phyloP scores from a whole-genome alignment of 2,797 vertebrate genomes.

The Typhlichthys subterraneus region DNA sequence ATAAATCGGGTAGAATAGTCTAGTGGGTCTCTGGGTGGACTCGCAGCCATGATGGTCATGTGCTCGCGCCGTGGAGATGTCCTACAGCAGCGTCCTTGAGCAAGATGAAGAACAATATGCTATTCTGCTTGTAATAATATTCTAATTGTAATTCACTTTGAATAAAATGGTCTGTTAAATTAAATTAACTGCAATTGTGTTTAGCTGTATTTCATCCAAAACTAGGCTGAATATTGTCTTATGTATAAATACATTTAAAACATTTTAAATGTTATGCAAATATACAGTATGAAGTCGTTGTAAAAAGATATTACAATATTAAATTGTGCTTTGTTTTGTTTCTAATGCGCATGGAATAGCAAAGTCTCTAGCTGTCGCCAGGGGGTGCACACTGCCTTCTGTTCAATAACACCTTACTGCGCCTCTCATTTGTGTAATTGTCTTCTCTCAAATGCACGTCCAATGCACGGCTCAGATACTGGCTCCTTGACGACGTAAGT shows the following conservation, averaged over 20 bases:
- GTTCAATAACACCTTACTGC: conserved; percentile 35
- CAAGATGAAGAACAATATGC: too few relatives aligned
- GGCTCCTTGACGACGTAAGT: conserved; percentile 60
- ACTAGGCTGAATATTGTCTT: not conserved
- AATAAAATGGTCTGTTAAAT: not conserved
- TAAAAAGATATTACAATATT: not conserved
- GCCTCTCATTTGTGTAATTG: conserved; percentile 39
- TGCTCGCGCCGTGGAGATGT: not conserved
- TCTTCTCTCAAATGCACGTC: conserved; percentile 18
- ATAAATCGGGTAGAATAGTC: too few relatives aligned
- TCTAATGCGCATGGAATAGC: not conserved
- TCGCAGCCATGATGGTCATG: too few relatives aligned
- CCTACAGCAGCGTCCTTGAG: too few relatives aligned
- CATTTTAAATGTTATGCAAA: not conserved
- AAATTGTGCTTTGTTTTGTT: not conserved
- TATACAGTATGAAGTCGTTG: not conserved
- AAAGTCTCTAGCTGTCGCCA: not conserved
- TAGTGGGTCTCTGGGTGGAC: too few relatives aligned
- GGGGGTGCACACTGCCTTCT: not conserved
- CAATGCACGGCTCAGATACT: conserved; percentile 65
- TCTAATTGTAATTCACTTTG: too few relatives aligned
- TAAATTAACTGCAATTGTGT: not conserved
- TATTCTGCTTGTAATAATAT: too few relatives aligned
- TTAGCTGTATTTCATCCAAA: not conserved
- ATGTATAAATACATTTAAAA: not conserved